Percentiles rank a stretch among this genome's conserved stretches.
Evolutionary conservation across 1,140 invertebrate species (phyloP).

Genomic region (Ylistrum balloti): DNA sequence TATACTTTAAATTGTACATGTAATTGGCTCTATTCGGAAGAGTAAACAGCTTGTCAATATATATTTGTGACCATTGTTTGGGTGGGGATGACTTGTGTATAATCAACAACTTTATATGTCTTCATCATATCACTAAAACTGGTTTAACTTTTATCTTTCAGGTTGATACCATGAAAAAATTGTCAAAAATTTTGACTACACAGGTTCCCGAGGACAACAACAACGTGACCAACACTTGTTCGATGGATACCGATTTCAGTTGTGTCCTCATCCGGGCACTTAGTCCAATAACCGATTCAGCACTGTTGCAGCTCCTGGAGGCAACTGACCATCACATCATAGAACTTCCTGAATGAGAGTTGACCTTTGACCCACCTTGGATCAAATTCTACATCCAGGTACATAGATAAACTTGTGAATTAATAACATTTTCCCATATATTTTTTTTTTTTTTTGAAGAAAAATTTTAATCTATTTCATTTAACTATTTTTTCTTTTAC

Average conservation of each 20-base stretch:
- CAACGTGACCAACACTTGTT: background rate
- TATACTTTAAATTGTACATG: conserved; percentile 40
- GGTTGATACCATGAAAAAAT: conserved; percentile 65
- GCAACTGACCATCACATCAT: conserved; percentile 47
- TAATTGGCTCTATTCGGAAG: background rate
- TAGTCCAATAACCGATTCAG: conserved; percentile 42
- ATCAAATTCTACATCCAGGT: conserved; percentile 1
- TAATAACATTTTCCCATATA: too few relatives aligned
- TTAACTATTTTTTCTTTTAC: too few relatives aligned
- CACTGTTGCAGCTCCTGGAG: conserved; percentile 44
- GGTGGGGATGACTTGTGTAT: too few relatives aligned
- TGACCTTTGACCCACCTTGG: background rate
- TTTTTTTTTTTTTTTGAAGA: too few relatives aligned
- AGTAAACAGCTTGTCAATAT: background rate
- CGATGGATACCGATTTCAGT: conserved; percentile 34
- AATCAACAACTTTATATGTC: background rate
- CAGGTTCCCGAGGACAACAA: conserved; percentile 54
- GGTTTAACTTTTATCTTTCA: conserved; percentile 49
- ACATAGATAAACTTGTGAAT: conserved; percentile 24
- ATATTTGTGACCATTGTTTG: background rate
- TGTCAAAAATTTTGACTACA: conserved; percentile 56
- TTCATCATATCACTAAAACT: background rate
- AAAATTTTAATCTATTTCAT: too few relatives aligned
- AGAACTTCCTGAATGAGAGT: conserved; percentile 48
- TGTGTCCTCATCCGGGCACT: conserved; percentile 48